Conservation (phyloP, 1,140 invertebrate species). For the Sarcophaga bullata region DNA sequence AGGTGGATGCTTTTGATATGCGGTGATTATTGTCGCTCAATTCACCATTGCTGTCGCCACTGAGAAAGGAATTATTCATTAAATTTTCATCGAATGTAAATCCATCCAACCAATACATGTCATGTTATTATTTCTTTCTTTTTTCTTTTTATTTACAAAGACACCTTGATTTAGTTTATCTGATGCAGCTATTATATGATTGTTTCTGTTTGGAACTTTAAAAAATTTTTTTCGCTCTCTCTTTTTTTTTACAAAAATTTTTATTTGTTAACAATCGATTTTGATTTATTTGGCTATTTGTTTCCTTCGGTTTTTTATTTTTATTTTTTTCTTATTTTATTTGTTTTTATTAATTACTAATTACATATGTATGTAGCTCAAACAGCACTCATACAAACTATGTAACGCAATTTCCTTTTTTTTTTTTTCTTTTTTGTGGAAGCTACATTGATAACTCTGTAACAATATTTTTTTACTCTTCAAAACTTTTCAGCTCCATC, state of each 20-base stretch:
- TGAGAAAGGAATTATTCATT: constrained; percentile 62
- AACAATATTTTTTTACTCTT: neutral
- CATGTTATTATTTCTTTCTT: constrained; percentile 48
- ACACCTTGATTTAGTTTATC: neutral
- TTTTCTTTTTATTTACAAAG: neutral
- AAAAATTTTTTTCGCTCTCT: neutral
- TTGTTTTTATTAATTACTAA: neutral
- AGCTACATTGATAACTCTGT: neutral
- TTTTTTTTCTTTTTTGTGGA: neutral
- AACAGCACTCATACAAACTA: neutral
- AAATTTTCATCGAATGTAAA: constrained; percentile 65
- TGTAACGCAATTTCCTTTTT: neutral
- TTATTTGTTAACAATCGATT: constrained; percentile 5
- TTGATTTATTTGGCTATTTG: constrained; percentile 12
- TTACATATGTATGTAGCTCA: neutral
- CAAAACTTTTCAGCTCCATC: neutral
- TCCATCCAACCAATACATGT: constrained; percentile 65
- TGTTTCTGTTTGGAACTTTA: neutral
- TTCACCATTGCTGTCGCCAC: constrained; percentile 58
- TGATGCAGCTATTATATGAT: neutral
- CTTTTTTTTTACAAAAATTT: neutral
- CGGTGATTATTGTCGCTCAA: constrained; percentile 44
- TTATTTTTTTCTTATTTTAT: neutral
- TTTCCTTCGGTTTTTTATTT: constrained; percentile 11
- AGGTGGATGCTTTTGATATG: constrained; percentile 9